These are phyloP conservation scores for Odontomyia ornata DNA, from an alignment of 2,888 invertebrate genomes.

Conservation along the genomic window DNA sequence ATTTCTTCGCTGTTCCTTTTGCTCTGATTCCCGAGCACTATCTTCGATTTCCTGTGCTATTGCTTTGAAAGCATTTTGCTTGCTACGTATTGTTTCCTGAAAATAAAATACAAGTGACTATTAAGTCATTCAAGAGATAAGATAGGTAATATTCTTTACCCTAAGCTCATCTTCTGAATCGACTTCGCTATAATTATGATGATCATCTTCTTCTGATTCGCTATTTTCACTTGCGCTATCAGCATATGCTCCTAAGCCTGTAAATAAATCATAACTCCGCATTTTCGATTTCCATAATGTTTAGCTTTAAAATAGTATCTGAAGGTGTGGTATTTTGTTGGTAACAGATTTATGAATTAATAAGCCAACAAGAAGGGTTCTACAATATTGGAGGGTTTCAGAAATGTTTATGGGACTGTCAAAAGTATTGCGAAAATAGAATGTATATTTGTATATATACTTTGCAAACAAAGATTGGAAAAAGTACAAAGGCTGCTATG, in stretches of 20 bases:
- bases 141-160: constrained; percentile 65
- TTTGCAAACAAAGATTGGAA: too few relatives aligned
- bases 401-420: too few relatives aligned
- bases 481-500: too few relatives aligned
- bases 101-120: neutral
- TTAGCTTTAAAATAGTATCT: neutral
- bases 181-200: constrained; percentile 65
- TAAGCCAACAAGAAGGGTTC: too few relatives aligned
- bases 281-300: constrained; percentile 14
- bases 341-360: too few relatives aligned
- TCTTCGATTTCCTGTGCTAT: constrained; percentile 49
- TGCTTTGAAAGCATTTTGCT: constrained; percentile 48
- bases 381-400: too few relatives aligned
- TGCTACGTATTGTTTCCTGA: constrained; percentile 47
- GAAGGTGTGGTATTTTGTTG: neutral
- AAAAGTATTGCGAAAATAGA: too few relatives aligned
- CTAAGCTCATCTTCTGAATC: constrained; percentile 79
- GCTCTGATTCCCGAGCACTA: constrained; percentile 14
- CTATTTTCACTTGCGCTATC: constrained; percentile 73
- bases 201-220: constrained; percentile 65
- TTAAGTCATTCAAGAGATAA: neutral
- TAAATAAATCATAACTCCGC: constrained; percentile 54
- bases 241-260: constrained; percentile 87
- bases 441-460: too few relatives aligned
- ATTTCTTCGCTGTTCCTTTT: constrained; percentile 22